These are phyloP conservation scores for Bergia puertoricense DNA, from an alignment of 92 coral and sea anemone genomes.

Conservation along the genomic window DNA sequence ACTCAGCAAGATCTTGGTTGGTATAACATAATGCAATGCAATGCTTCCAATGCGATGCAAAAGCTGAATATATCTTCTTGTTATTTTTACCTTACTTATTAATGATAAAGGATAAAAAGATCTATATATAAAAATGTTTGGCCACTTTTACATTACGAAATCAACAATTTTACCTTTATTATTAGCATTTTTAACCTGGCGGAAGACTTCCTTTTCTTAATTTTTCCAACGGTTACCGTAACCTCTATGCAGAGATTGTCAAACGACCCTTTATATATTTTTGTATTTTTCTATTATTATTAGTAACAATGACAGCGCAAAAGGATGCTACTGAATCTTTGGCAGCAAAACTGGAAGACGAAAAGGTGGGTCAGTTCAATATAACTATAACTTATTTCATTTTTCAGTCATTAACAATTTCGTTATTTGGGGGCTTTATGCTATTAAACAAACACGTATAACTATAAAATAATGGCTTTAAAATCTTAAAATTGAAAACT, in stretches of 20 bases:
- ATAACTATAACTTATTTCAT: neutral
- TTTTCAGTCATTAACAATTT: neutral
- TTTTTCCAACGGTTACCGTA: too few relatives aligned
- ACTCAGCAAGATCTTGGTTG: constrained; percentile 32
- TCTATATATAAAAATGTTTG: too few relatives aligned
- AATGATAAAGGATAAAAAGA: too few relatives aligned
- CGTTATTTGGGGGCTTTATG: neutral
- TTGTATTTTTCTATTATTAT: neutral
- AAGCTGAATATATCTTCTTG: too few relatives aligned
- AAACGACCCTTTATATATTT: neutral
- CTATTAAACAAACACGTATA: too few relatives aligned
- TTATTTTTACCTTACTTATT: too few relatives aligned
- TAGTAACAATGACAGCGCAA: neutral
- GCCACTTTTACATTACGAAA: too few relatives aligned
- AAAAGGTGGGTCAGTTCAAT: constrained; percentile 17
- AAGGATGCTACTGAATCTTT: constrained; percentile 27
- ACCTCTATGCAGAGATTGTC: too few relatives aligned
- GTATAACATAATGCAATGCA: neutral
- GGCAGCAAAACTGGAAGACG: constrained; percentile 32
- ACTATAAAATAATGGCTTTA: too few relatives aligned
- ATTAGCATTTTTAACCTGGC: too few relatives aligned
- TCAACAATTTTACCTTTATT: too few relatives aligned
- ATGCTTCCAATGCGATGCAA: neutral
- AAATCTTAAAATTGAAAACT: neutral
- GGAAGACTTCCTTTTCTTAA: too few relatives aligned